Base-by-base conservation (phyloP, 2,888 invertebrate species). In the Corbicula japonica region DNA sequence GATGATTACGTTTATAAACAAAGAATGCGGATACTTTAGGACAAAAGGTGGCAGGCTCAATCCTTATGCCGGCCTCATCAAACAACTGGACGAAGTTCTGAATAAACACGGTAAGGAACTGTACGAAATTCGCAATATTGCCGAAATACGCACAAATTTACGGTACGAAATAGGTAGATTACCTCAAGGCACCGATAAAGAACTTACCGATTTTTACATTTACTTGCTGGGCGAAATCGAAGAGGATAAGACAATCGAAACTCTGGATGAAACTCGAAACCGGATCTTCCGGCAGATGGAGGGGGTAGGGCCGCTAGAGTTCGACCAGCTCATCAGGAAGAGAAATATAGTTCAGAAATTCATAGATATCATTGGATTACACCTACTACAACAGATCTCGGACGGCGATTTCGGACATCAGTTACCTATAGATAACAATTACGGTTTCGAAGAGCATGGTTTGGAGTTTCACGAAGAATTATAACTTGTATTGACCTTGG, bases 11-110 rank as follows among this genome's bases (percentile, higher is more conserved):
- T 68, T 81, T 48, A 60, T 81, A 2, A 81, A 81, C 60, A 68
- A 63, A 68, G 68, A 75, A 38, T 66, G 75, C 5, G 72, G 63
- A 23, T 46, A 69, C 26, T 71, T 50, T 32, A 44, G 81, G 52
- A 34, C 62, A 6, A 71, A 75, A 46, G 81, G 71, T 21, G 81
- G 81, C 12, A 34, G 58, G 10, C 70, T 81, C 1, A 77, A 63
- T 52, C 68, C 75, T 2, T 74, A 60, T 28, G 81, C 81, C 10
- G 81, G 81, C 2, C 52, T 77, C n/a, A 71, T 81, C 21, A 61
- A 68, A 56, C 44, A 50, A 21, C 50, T 81, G 12, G 77, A 78
- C 34, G 58, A 74, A 10, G 62, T 81, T 28, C 12, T 81, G 5
- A 58, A 63, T 15, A 41, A n/a, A 44, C 54, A 71, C 35, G 75